Evolutionary conservation across 1,140 invertebrate species (phyloP).

Genomic region (Drosophila leontia): DNA sequence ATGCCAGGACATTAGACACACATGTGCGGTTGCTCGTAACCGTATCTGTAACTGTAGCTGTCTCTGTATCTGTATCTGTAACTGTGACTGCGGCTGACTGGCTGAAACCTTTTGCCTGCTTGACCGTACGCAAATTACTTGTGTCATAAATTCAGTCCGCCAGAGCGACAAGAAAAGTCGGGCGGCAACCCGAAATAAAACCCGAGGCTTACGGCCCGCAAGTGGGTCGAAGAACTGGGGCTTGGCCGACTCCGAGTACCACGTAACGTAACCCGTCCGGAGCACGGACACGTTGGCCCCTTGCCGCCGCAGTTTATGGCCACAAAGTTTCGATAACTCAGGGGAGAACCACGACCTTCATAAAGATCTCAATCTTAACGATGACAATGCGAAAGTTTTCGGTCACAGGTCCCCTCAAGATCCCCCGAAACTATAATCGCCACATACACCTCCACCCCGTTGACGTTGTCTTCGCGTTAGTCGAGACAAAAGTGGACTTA

Average conservation of each 20-base stretch:
- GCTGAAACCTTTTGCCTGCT: slow-evolving; percentile 45
- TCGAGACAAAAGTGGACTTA: slow-evolving; percentile 62
- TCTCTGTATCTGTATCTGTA: not conserved
- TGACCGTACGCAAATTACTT: slow-evolving; percentile 83
- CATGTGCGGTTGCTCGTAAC: slow-evolving; percentile 33
- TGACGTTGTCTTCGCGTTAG: slow-evolving; percentile 71
- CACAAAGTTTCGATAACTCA: slow-evolving; percentile 59
- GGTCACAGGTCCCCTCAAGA: slow-evolving; percentile 46
- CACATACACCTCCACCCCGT: not conserved
- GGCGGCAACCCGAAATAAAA: slow-evolving; percentile 58
- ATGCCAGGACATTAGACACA: slow-evolving; percentile 67
- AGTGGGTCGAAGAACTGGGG: slow-evolving; percentile 68
- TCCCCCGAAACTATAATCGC: slow-evolving; percentile 22
- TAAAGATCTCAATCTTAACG: slow-evolving; percentile 82
- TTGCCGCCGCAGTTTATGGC: slow-evolving; percentile 63
- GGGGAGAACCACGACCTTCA: slow-evolving; percentile 65
- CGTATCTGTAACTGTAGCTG: slow-evolving; percentile 21
- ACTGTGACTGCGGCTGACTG: slow-evolving; percentile 35
- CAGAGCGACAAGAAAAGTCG: slow-evolving; percentile 72
- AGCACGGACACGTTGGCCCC: not conserved
- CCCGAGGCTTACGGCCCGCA: slow-evolving; percentile 70
- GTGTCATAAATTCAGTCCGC: slow-evolving; percentile 75
- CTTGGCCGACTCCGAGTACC: slow-evolving; percentile 34
- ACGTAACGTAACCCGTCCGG: slow-evolving; percentile 25
- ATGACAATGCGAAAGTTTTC: slow-evolving; percentile 79